Base-by-base conservation (phyloP, 2,113 vertebrate species). In the Siphamia tubifer region DNA sequence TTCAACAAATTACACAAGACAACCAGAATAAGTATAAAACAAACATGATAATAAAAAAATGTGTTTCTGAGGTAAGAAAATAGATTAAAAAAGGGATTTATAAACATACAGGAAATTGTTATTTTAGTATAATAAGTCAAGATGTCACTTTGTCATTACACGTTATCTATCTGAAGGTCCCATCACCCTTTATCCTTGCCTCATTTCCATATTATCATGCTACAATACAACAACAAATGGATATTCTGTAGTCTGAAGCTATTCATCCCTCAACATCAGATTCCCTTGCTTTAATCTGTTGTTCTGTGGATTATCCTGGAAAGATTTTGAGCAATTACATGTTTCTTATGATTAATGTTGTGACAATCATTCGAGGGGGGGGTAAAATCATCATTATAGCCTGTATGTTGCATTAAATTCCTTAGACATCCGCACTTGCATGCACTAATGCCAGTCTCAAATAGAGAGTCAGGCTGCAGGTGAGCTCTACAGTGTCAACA, bases 271-370 rank as follows among this genome's bases (percentile, higher is more conserved):
- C 42, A 20, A 67, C 70, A 81, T 82, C 56, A 72, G 79, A 84
- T 83, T 84, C 61, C 49, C 31, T 31, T 28, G 57, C 77, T 81
- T 81, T 84, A 89, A 90, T 88, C 87, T 89, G 76, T 68, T 81
- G 74, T 89, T 83, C 54, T 72, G 64, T 42, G 78, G 87, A 90
- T 90, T 75, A 89, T 78, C 71, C 68, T 45, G 19, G 53, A 81
- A 82, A 81, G 76, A 83, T 71, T 82, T 77, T 56, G 4, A 69
- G 52, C 61, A 87, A 84, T 81, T 62, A 79, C 76, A 79, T 48
- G 39, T 82, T 75, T 30, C 20, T 63, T 54, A 38, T 77, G 78
- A 90, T 84, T 57, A 73, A 68, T 73, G 65, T 45, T 61, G 48
- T 72, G 35, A 69, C 28, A 51, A 72, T 39, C n/a, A n/a, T n/a